Evolutionary conservation across 1,140 invertebrate genomes (phyloP).

Genomic region (Leptopilina boulardi): DNA sequence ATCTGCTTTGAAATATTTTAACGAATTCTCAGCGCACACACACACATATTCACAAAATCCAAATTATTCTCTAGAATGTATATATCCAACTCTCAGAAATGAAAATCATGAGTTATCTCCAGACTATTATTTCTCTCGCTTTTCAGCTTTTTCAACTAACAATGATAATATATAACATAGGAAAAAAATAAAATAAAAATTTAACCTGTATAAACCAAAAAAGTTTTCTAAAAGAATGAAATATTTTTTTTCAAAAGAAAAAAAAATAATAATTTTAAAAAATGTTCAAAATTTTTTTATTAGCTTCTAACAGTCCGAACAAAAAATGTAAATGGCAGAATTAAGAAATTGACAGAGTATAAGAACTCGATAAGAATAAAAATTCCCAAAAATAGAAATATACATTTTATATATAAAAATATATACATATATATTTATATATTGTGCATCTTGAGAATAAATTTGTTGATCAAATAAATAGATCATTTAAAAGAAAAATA

Average conservation of each 20-base stretch:
- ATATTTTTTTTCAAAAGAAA: no score
- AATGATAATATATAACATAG: neutral
- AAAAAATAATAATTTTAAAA: no score
- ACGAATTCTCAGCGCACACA: neutral
- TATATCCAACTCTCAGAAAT: neutral
- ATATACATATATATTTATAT: no score
- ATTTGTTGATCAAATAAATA: slow-evolving; percentile 23
- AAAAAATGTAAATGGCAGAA: no score
- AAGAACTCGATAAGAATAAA: no score
- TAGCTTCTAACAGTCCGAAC: no score
- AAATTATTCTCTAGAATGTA: slow-evolving; percentile 9
- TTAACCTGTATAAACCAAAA: neutral
- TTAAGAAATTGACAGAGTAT: no score
- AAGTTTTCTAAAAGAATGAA: neutral
- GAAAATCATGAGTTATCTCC: slow-evolving; percentile 21
- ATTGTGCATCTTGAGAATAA: neutral
- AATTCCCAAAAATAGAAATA: no score
- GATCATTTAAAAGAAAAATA: neutral
- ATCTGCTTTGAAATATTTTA: neutral
- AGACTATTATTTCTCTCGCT: neutral
- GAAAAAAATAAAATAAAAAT: neutral
- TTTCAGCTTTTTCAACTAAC: neutral
- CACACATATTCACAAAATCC: no score
- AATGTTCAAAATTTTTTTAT: no score
- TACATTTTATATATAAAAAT: no score